Evolutionary conservation across 2,888 invertebrate genomes (phyloP), one percentile per base, ranked within the genome.

Genomic region (Euplexia lucipara): DNA sequence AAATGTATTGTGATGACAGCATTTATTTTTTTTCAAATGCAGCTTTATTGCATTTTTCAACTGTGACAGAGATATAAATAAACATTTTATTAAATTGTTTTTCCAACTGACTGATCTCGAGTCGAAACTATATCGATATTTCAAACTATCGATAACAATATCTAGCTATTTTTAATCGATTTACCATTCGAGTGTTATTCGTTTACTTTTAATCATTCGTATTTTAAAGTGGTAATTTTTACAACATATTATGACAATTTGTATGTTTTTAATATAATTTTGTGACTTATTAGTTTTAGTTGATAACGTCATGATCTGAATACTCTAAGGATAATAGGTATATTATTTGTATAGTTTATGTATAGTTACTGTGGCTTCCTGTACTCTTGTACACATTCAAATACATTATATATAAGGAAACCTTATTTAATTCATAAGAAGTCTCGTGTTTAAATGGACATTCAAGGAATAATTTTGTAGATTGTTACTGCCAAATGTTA

Each of bases 281-380:
- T 59, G 76, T 77, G 78, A 81, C 83, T 82, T 85, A 83, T 69
- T 75, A 72, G 30, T 71, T 71, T 68, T 68, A 80, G 61, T 57
- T 57, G 47, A 57, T 56, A 67, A 59, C 44, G 63, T 70, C 54
- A 68, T 73, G 84, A 83, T 86, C 85, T 86, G 85, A 85, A 84
- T 85, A 85, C 80, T 83, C 76, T 79, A 72, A 70, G 70, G 39
- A 72, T 60, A 65, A 72, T 62, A 57, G 53, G 66, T 35, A 45
- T 73, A 26, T 45, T 57, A 66, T 16, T 62, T 80, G 62, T 70
- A 76, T 41, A 60, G 63, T 68, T 60, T 59, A 71, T 70, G 42
- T 59, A 64, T 51, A 64, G 49, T 68, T 67, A 59, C 32, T 51
- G 49, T 56, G 16, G 56, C 52, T 75, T 63, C 48, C 45, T 53